Evolutionary conservation across 1,140 invertebrate genomes (phyloP), one percentile per base, ranked within the genome.

Genomic region (Pissodes strobi): DNA sequence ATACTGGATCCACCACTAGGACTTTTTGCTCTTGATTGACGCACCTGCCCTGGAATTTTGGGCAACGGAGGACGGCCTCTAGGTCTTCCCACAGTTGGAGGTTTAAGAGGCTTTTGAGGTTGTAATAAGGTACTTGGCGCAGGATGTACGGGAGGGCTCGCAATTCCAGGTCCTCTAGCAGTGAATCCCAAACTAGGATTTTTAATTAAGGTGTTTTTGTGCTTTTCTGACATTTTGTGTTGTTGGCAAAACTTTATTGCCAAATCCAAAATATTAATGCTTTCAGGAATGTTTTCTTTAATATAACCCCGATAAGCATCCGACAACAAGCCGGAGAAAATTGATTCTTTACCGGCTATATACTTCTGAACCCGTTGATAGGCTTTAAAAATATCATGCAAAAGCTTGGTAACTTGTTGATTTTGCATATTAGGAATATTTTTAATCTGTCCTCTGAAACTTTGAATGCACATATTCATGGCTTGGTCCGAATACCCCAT

Each of bases 401-500:
- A 79, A 0, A 87, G 71, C 59, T 71, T 71, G 1, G 60, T 64
- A 2, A 69, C 66, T 15, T 72, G 64, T 15, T 57, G 55, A 17
- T 71, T 68, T 6, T 64, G 64, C 69, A 72, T 69, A 9, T 64
- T 73, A 1, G 62, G 49, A 0, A 75, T 51, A 59, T 73, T 72
- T 63, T 77, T 76, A 8, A 77, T 68, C 63, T 72, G 80, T 18
- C 74, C 79, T 4, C 82, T 74, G 5, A 90, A 76, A 22, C 86
- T 85, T 72, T 88, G 86, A 5, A 84, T 78, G 66, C 86, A 87
- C n/a, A 89, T 79, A 0, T 84, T 84, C 41, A 90, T 82, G 0
- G 92, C 90, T 79, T 90, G 87, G 46, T 88, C 84, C 1, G 89
- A 87, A 61, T 92, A 80, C 68, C 90, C 86, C 68, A 89, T 85